Base-by-base conservation (phyloP, 1,140 invertebrate species). In the Bombus turneri region DNA sequence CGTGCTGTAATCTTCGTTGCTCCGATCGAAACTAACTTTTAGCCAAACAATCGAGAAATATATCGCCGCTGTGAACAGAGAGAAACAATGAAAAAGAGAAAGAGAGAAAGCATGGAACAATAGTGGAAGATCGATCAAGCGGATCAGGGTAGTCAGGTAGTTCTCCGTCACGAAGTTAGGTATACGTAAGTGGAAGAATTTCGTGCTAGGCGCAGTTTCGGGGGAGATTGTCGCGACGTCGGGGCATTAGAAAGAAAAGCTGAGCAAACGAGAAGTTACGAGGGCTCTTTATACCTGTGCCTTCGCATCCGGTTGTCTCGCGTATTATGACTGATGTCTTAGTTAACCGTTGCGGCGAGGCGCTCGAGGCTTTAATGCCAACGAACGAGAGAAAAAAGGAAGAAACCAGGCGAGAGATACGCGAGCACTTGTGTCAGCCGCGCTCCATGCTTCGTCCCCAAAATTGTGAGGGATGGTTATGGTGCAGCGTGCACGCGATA, bases 381-480 rank as follows among this genome's bases (percentile, higher is more conserved):
- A 15, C 59, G 34, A 66, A 81, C 57, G 76, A 81, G 18, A 62
- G 34, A 76, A n/a, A 62, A 66, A 66, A 66, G 43, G 31, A 69
- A 22, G 64, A 64, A 25, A 39, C 57, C 18, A 22, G 75, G 64
- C 86, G 89, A 79, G 83, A 90, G 86, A 88, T 90, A 90, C 81
- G 81, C 77, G 64, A 9, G 47, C 87, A 89, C 86, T 89, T 89
- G 86, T 86, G 81, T 81, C 78, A 43, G 74, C 53, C 71, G 71
- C 34, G 57, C 34, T 13, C 47, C 53, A 18, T n/a, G 31, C 64
- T 66, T 83, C 85, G 37, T 41, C 66, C 73, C 76, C 75, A 83
- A 91, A 91, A 91, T 91, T 86, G 86, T 88, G 91, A 91, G 89
- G 72, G 73, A 91, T 78, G 91, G 91, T 91, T 91, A 91, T 91